Base-by-base conservation (phyloP, 1,140 invertebrate genomes). In the Paraescarpia echinospica region DNA sequence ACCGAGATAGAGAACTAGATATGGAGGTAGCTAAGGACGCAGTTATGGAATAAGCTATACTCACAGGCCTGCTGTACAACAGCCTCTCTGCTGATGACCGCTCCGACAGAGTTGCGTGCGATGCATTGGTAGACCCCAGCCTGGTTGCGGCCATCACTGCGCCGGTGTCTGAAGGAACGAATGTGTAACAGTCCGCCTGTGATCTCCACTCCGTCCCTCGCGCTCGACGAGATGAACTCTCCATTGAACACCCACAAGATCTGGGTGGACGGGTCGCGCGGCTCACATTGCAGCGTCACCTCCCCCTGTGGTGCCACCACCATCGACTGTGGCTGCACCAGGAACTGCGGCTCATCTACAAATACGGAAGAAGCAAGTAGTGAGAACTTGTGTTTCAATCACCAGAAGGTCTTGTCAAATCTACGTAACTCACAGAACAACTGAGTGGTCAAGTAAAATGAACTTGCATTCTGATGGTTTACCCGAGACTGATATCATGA, bases 91-190 rank as follows among this genome's bases (percentile, higher is more conserved):
- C 59, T 77, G 59, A 77, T 77, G 5, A 93, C 97, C 92, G 97
- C 97, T 34, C 98, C 98, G 27, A 98, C 96, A 31, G 97, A 95
- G 96, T 98, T 99, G 93, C 97, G 97, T 0, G 98, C 98, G 94
- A 99, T 98, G 95, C 98, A 98, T 94, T 99, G 98, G 92, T 98
- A 97, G 34, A 98, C 97, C 0, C 98, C 98, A 0, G 98, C 98
- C 94, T 98, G 98, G 4, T 97, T 97, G 59, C 59, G 59, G 9
- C 59, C 59, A 77, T 77, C 59, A 27, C 1, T 77, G 59, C 59
- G 59, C 22, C 59, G 59, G 59, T 77, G 59, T 77, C 59, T 12
- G 59, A 77, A 77, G 59, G 59, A 77, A 18, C 59, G 59, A 77
- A 77, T 77, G 22, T 77, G 59, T 4, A 77, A 18, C 27, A 6